Base-by-base conservation (phyloP, 2,888 invertebrate genomes). In the Ectemnius cavifrons region DNA sequence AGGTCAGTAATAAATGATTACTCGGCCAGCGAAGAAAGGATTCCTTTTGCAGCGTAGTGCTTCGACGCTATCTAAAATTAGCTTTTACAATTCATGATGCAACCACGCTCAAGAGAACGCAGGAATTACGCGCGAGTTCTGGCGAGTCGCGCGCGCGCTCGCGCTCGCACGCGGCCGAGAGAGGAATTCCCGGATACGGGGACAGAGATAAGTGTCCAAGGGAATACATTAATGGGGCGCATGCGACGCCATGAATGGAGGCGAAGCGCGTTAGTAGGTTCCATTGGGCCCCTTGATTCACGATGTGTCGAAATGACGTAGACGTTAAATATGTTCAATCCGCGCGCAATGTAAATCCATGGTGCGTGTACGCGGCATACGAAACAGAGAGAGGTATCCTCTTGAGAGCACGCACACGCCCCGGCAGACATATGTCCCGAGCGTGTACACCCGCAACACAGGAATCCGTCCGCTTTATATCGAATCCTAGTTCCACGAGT, bases 261-360 rank as follows among this genome's bases (percentile, higher is more conserved):
- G 62, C 71, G 52, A 68, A 59, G 57, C 63, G 60, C 63, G 60
- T 67, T 66, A 61, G 69, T 58, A 63, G 69, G 71, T 76, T 73
- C 69, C 75, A 67, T 67, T 64, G 61, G 64, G 56, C 37, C 81
- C 72, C 66, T 79, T 75, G 74, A 77, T 83, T 82, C 77, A 63
- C 63, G 65, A 63, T 75, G 73, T 63, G 71, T 81, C 68, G 75
- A 71, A 71, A 73, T 82, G 77, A 83, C 82, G 84, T 74, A 52
- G 72, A 67, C 69, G 67, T 82, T 81, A 79, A 81, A 78, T 75
- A 64, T 75, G 78, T 71, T 67, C 73, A 71, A 71, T 58, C 63
- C 74, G 62, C 75, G 72, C 71, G 69, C 73, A 66, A 83, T 82
- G 77, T 70, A 78, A 82, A 81, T 83, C 58, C 63, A n/a, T 46